Percentiles rank a stretch among this genome's conserved stretches.
Conservation (phyloP, 2,797 vertebrate genomes). For the Gymnothorax javanicus region DNA sequence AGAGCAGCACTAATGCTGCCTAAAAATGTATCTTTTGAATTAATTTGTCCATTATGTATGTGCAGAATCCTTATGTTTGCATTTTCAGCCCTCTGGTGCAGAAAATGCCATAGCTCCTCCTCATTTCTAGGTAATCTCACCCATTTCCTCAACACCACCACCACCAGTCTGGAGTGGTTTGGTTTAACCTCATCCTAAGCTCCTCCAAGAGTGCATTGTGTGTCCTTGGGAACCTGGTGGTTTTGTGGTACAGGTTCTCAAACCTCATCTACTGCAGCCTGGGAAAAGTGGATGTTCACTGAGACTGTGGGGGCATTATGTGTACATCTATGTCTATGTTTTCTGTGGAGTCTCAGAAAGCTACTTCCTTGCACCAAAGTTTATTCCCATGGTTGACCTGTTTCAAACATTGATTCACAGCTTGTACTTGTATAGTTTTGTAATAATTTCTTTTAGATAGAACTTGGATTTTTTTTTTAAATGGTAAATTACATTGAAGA, state of each 20-base stretch:
- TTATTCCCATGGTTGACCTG: background rate
- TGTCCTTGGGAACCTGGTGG: conserved; percentile 17
- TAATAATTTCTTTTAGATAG: background rate
- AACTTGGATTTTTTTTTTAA: background rate
- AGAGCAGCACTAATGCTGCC: background rate
- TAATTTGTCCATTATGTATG: too few relatives aligned
- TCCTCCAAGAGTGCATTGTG: background rate
- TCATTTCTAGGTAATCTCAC: background rate
- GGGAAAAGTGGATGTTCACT: background rate
- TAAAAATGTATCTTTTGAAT: background rate
- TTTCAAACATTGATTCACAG: background rate
- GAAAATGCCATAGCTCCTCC: background rate
- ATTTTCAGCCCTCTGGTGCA: background rate
- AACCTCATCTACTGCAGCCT: background rate
- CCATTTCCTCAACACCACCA: background rate
- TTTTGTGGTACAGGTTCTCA: background rate
- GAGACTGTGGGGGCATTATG: background rate
- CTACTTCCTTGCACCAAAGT: background rate
- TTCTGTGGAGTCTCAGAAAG: conserved; percentile 21
- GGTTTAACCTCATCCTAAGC: too few relatives aligned
- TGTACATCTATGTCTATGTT: conserved; percentile 10
- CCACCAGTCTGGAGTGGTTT: background rate
- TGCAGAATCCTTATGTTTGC: background rate
- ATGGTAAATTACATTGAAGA: background rate
- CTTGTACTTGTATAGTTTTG: background rate